Evolutionary conservation across 2,888 invertebrate species (phyloP).

Genomic region (Drosophila mettleri): DNA sequence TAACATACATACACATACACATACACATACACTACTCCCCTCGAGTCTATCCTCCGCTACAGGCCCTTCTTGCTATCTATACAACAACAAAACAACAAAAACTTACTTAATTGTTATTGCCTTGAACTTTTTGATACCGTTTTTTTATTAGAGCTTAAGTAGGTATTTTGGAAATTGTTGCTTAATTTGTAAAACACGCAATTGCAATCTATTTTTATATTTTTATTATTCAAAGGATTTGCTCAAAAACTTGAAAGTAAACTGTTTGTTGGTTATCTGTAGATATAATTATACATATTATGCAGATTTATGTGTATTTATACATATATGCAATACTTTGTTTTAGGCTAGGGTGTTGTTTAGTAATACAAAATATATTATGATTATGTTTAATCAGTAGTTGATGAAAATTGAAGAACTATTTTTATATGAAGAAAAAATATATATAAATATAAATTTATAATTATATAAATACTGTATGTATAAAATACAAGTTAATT

Average conservation of each 20-base stretch:
- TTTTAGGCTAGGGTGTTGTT: slow-evolving; percentile 78
- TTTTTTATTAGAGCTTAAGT: slow-evolving; percentile 67
- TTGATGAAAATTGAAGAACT: slow-evolving; percentile 53
- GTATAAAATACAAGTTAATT: slow-evolving; percentile 65
- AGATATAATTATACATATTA: slow-evolving; percentile 46
- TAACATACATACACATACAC: slow-evolving; percentile 18
- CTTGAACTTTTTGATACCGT: slow-evolving; percentile 70
- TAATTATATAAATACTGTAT: slow-evolving; percentile 29
- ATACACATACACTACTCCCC: slow-evolving; percentile 8
- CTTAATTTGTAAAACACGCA: slow-evolving; percentile 72
- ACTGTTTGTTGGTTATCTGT: slow-evolving; percentile 59
- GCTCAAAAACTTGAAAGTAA: slow-evolving; percentile 61
- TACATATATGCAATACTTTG: slow-evolving; percentile 65
- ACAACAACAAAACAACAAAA: slow-evolving; percentile 34
- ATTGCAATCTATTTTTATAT: slow-evolving; percentile 62
- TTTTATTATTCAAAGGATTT: slow-evolving; percentile 53
- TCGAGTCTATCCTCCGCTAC: slow-evolving; percentile 26
- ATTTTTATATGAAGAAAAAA: slow-evolving; percentile 69
- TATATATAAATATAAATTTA: slow-evolving; percentile 31
- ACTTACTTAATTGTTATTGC: slow-evolving; percentile 76
- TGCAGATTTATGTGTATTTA: slow-evolving; percentile 26
- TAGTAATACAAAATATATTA: slow-evolving; percentile 46
- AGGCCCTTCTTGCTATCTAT: slow-evolving; percentile 59
- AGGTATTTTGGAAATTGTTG: slow-evolving; percentile 79
- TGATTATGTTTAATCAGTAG: slow-evolving; percentile 46